Evolutionary conservation across 2,797 vertebrate species (phyloP).

Genomic region (Karalla daura): DNA sequence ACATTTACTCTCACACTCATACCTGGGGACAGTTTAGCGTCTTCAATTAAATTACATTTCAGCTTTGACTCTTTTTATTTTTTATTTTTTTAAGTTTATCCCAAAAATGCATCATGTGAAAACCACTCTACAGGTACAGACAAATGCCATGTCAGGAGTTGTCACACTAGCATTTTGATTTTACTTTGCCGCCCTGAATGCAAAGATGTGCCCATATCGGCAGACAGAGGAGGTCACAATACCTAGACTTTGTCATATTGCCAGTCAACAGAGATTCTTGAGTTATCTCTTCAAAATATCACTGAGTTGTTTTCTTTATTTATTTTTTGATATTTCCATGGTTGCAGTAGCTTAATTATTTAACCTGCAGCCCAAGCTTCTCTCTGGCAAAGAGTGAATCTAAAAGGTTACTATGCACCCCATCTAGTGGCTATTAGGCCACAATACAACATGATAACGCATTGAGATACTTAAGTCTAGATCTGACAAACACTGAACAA

Average conservation of each 20-base stretch:
- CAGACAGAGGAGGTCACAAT: background rate
- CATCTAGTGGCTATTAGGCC: slow-evolving; percentile 71
- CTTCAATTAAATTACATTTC: background rate
- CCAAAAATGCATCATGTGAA: background rate
- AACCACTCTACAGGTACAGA: no score
- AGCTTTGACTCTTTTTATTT: background rate
- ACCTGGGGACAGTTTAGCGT: no score
- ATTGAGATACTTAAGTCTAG: no score
- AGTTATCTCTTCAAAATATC: background rate
- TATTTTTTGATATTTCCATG: background rate
- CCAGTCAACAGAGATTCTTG: background rate
- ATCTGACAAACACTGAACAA: background rate
- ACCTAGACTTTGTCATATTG: background rate
- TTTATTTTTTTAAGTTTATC: background rate
- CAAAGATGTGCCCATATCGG: no score
- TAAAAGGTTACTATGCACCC: slow-evolving; percentile 46
- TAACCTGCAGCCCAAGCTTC: background rate
- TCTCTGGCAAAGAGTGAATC: background rate
- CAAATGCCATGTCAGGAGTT: background rate
- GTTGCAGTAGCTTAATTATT: background rate
- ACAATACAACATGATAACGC: slow-evolving; percentile 9
- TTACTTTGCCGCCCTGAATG: no score
- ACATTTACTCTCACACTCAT: no score
- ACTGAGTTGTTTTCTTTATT: background rate
- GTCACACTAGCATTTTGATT: no score